Conservation (phyloP, 2,113 vertebrate species). For the Oostethus manadensis region DNA sequence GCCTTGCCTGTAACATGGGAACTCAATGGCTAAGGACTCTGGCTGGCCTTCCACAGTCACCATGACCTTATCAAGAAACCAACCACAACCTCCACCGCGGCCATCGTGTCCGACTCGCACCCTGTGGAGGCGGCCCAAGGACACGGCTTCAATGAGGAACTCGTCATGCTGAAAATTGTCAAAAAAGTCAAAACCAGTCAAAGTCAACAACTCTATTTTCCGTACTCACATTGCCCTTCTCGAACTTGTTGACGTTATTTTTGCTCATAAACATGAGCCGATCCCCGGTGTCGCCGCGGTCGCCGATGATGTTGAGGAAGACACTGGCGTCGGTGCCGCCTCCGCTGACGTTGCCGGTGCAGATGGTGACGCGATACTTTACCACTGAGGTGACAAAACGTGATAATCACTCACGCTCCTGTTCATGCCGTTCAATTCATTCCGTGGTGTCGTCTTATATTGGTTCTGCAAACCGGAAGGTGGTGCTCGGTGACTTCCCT, state of each 20-base stretch:
- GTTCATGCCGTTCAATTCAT: no score
- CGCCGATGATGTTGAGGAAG: slow-evolving; percentile 83
- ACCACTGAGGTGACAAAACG: slow-evolving; percentile 70
- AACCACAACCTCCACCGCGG: slow-evolving; percentile 87
- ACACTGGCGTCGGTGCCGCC: slow-evolving; percentile 90
- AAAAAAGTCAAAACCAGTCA: neutral
- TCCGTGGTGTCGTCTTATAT: no score
- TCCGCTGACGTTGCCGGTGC: slow-evolving; percentile 83
- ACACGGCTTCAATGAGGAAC: slow-evolving; percentile 88
- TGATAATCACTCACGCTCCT: no score
- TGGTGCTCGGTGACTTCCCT: no score
- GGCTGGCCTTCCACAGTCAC: slow-evolving; percentile 92
- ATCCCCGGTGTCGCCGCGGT: slow-evolving; percentile 89
- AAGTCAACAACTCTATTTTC: neutral
- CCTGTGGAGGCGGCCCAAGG: slow-evolving; percentile 80
- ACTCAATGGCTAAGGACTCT: slow-evolving; percentile 81
- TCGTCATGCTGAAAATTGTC: slow-evolving; percentile 79
- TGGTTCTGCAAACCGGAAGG: no score
- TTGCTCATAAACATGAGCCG: slow-evolving; percentile 85
- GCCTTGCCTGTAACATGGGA: slow-evolving; percentile 88
- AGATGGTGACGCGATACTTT: slow-evolving; percentile 86
- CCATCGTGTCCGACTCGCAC: slow-evolving; percentile 91
- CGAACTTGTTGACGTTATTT: slow-evolving; percentile 90
- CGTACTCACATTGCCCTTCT: slow-evolving; percentile 88
- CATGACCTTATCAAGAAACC: slow-evolving; percentile 92